A percentile compares a stretch with the other conserved stretches of the same genome.
Evolutionary conservation across 1,140 invertebrate genomes (phyloP).

Genomic region (Drosophila takahashii): DNA sequence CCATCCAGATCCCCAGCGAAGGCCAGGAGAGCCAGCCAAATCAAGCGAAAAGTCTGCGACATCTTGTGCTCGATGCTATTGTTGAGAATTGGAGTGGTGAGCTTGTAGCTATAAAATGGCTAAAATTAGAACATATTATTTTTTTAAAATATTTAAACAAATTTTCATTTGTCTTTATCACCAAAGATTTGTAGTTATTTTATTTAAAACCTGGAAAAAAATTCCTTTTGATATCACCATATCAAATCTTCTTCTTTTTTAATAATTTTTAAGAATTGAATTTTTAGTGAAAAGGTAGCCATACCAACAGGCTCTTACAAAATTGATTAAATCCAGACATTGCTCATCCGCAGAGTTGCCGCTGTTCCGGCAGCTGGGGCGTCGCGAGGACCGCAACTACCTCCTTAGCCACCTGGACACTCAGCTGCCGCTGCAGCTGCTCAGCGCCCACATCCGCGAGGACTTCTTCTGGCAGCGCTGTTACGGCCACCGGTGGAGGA

Average conservation of each 20-base stretch:
- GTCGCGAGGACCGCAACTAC: constrained; percentile 83
- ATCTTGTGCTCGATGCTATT: constrained; percentile 84
- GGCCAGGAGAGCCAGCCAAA: constrained; percentile 53
- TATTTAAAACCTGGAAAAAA: too few relatives aligned
- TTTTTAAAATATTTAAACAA: neutral
- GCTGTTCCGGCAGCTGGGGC: constrained; percentile 71
- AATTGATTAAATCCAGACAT: constrained; percentile 6
- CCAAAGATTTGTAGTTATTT: neutral
- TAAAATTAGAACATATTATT: too few relatives aligned
- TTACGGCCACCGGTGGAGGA: constrained; percentile 80
- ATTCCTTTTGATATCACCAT: too few relatives aligned
- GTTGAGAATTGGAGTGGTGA: constrained; percentile 84
- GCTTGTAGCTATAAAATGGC: neutral
- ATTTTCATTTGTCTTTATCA: neutral
- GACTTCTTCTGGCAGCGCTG: constrained; percentile 84
- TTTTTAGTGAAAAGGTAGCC: too few relatives aligned
- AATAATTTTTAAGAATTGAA: too few relatives aligned
- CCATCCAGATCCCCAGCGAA: constrained; percentile 30
- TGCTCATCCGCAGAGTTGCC: constrained; percentile 70
- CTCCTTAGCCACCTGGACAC: constrained; percentile 84
- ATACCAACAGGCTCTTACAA: neutral
- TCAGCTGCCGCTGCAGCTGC: constrained; percentile 79
- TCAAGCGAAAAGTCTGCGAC: constrained; percentile 80
- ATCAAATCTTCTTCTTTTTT: too few relatives aligned
- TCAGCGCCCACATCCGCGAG: constrained; percentile 80